Evolutionary conservation across 2,113 vertebrate species (phyloP).

Genomic region (Apaloderma vittatum): DNA sequence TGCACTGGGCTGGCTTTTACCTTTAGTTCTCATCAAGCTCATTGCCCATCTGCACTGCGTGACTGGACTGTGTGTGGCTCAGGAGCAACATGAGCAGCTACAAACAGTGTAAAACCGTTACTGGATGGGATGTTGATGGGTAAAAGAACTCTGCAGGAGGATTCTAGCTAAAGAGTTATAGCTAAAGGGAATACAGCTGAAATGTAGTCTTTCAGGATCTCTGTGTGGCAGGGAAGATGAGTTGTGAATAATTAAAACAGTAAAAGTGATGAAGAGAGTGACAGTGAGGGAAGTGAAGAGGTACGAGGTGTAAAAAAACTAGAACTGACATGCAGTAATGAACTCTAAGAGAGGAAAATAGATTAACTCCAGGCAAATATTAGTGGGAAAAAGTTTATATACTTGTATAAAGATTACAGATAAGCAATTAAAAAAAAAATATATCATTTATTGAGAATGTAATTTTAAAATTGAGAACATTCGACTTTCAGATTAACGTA

Average conservation of each 20-base stretch:
- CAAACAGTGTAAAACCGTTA: too few relatives aligned
- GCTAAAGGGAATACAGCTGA: neutral
- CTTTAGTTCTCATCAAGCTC: neutral
- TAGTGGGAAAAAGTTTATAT: conserved; percentile 43
- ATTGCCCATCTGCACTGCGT: rapidly evolving
- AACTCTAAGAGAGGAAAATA: neutral
- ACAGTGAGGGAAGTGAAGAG: neutral
- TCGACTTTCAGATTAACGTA: neutral
- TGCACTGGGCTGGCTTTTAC: neutral
- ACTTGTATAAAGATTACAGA: conserved; percentile 44
- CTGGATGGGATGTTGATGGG: neutral
- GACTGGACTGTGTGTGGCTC: rapidly evolving
- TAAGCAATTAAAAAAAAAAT: conserved; percentile 36
- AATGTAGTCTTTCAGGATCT: neutral
- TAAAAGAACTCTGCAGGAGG: neutral
- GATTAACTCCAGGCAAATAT: neutral
- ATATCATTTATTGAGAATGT: neutral
- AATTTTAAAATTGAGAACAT: conserved; percentile 21
- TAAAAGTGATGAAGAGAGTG: neutral
- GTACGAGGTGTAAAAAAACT: neutral
- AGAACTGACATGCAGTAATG: neutral
- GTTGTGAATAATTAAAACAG: neutral
- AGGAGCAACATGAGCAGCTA: too few relatives aligned
- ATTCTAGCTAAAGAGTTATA: neutral
- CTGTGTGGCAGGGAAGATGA: neutral